Evolutionary conservation across 2,797 vertebrate genomes (phyloP).

Genomic region (Acomys russatus): DNA sequence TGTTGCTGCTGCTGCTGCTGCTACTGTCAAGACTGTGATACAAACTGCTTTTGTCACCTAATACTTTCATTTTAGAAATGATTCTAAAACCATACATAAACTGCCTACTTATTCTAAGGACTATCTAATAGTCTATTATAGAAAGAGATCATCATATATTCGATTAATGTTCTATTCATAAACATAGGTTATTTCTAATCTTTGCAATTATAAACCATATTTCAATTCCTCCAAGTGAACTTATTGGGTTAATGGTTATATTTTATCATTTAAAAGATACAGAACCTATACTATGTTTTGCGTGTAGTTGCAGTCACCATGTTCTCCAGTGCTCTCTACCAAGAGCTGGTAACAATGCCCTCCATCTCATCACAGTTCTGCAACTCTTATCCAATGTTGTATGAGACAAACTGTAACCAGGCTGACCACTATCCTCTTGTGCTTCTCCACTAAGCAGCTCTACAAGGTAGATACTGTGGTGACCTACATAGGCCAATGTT

Average conservation of each 20-base stretch:
- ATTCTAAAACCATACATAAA: slow-evolving; percentile 46
- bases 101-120: slow-evolving; percentile 49
- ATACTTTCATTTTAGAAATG: slow-evolving; percentile 48
- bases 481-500: background rate
- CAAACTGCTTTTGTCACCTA: slow-evolving; percentile 48
- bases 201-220: slow-evolving; percentile 16
- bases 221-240: slow-evolving; percentile 47
- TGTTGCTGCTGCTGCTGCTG: background rate
- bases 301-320: slow-evolving; percentile 36
- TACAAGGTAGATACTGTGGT: background rate
- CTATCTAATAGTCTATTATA: slow-evolving; percentile 8
- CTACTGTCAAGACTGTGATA: background rate
- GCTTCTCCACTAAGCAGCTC: slow-evolving; percentile 48
- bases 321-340: slow-evolving; percentile 45
- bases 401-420: background rate
- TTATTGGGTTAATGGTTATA: background rate
- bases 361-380: background rate
- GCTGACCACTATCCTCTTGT: background rate
- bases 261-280: slow-evolving; percentile 17
- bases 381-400: slow-evolving; percentile 32
- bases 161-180: slow-evolving; percentile 43
- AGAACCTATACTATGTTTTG: background rate
- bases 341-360: slow-evolving; percentile 9
- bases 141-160: background rate
- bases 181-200: slow-evolving; percentile 57